These are phyloP conservation scores for Micoletzkya japonica DNA, from an alignment of 2,888 invertebrate genomes.

Conservation along the genomic window DNA sequence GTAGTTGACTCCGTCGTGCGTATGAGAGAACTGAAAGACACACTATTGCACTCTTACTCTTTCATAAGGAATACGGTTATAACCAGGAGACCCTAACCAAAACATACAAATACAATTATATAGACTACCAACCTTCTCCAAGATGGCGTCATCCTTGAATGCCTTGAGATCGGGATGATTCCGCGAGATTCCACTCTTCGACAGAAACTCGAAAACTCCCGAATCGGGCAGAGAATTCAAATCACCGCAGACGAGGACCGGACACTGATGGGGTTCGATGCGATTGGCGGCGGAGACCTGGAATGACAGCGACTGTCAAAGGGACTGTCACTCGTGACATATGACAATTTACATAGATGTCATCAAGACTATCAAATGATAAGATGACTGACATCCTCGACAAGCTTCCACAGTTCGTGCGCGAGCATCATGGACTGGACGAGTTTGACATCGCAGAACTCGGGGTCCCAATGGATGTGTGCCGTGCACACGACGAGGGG, in stretches of 20 bases:
- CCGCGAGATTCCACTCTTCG: slow-evolving; percentile 83
- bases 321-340: neutral
- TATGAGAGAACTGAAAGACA: slow-evolving; percentile 29
- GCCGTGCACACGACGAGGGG: slow-evolving; percentile 94
- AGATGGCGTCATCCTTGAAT: slow-evolving; percentile 67
- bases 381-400: slow-evolving; percentile 72
- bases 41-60: neutral
- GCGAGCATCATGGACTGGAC: slow-evolving; percentile 99
- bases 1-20: slow-evolving; percentile 68
- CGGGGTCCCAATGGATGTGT: slow-evolving; percentile 99
- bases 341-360: neutral
- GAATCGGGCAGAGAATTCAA: slow-evolving; percentile 97
- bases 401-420: slow-evolving; percentile 84
- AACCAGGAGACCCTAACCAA: neutral
- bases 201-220: slow-evolving; percentile 93
- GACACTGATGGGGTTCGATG: slow-evolving; percentile 76
- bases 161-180: slow-evolving; percentile 96
- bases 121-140: slow-evolving; percentile 44
- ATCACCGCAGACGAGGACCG: slow-evolving; percentile 92
- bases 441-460: slow-evolving; percentile 97
- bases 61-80: too few relatives aligned
- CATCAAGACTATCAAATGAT: neutral
- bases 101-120: neutral
- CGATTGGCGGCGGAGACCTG: slow-evolving; percentile 76
- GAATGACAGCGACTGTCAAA: slow-evolving; percentile 59